A percentile compares a stretch with the other conserved stretches of the same genome.
Conservation (phyloP, 1,140 invertebrate species). For the Phthorimaea operculella region DNA sequence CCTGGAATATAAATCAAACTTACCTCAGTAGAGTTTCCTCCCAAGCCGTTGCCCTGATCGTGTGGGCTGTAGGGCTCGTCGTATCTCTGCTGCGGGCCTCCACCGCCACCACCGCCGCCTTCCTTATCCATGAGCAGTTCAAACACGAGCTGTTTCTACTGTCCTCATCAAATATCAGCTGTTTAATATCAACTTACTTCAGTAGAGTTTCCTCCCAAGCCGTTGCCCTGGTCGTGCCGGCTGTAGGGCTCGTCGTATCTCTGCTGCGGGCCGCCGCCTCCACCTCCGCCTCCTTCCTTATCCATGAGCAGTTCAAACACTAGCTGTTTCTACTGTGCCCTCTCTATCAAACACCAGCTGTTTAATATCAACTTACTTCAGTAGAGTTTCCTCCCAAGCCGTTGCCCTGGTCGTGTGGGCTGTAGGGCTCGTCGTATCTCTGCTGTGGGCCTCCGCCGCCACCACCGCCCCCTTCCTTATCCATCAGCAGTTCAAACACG, state of each 20-base stretch:
- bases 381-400: slow-evolving; percentile 40
- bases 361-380: too few species aligned
- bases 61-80: slow-evolving; percentile 40
- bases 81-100: slow-evolving; percentile 52
- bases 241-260: slow-evolving; percentile 41
- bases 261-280: slow-evolving; percentile 57
- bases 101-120: slow-evolving; percentile 72
- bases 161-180: too few species aligned
- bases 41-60: slow-evolving; percentile 51
- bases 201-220: slow-evolving; percentile 43
- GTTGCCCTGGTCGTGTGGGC: slow-evolving; percentile 53
- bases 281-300: slow-evolving; percentile 81
- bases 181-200: too few species aligned
- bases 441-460: slow-evolving; percentile 58
- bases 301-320: slow-evolving; percentile 92
- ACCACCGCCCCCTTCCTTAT: slow-evolving; percentile 83
- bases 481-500: slow-evolving; percentile 90
- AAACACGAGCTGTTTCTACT: slow-evolving; percentile 95
- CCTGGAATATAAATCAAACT: too few species aligned
- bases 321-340: too few species aligned
- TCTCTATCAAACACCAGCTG: too few species aligned
- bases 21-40: slow-evolving; percentile 50
- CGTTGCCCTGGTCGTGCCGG: slow-evolving; percentile 54
- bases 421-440: slow-evolving; percentile 42
- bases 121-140: slow-evolving; percentile 92